Base-by-base conservation (phyloP, 64 coral and sea anemone species). In the Stylophora pistillata region DNA sequence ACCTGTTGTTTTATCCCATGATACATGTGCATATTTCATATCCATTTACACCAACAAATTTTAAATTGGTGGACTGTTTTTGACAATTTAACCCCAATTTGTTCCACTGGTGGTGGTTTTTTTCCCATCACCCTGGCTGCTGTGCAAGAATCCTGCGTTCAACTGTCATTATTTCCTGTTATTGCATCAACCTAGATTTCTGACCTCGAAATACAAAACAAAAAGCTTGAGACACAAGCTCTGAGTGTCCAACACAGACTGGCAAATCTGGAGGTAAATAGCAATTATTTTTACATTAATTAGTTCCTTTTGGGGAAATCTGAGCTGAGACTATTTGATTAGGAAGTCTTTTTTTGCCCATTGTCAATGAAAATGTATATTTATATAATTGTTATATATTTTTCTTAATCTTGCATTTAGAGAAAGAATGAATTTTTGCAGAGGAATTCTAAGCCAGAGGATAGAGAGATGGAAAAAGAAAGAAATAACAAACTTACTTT, bases 221-320 rank as follows among this genome's bases (percentile, higher is more conserved):
- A 73, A 85, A 58, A 85, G 18, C 37, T 98, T 29, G 96, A 98
- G 82, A 89, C 93, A 62, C 96, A 98, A 57, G 89, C 93, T 13
- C 31, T 95, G 16, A 98, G 96, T 98, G 89, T 98, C 70, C 96
- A 98, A 60, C 93, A 95, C 74, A 74, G 96, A 71, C 87, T 98
- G 10, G 86, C 89, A 26, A 98, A 98, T 80, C 74, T 98, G 10
- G 89, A 95, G 96, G 96, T 98, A 70, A 73, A 63, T 33, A 10
- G 25, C 18, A 55, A 37, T 71, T 28, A 4, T 17, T 37, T 13
- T 56, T 71, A 47, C 37, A 47, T 47, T 7, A 47, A 4, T 47
- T 1, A 0, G 37, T 47, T 47, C 37, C 37, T 47, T 47, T 47
- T 47, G 37, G 37, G 37, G 0, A 47, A 47, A 47, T 47, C 37